Evolutionary conservation across 2,888 invertebrate species (phyloP).

Genomic region (Halictus ligatus): DNA sequence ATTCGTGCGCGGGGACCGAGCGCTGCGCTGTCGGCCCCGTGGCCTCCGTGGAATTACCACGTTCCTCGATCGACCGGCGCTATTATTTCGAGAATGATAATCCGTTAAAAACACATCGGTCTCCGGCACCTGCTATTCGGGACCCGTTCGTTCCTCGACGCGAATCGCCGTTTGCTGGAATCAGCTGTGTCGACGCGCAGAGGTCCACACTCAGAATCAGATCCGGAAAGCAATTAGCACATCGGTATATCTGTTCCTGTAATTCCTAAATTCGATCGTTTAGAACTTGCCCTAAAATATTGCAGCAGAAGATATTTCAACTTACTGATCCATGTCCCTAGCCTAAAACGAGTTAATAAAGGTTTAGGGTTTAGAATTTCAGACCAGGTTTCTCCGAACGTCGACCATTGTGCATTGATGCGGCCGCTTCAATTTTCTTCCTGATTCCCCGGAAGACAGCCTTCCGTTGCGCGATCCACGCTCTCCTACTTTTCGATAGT

Average conservation of each 20-base stretch:
- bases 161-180: background rate
- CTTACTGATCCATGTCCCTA: too few species aligned
- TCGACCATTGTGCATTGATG: background rate
- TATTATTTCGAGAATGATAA: constrained; percentile 52
- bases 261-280: too few species aligned
- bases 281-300: too few species aligned
- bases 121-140: background rate
- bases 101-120: constrained; percentile 37
- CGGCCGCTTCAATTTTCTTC: constrained; percentile 7
- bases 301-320: too few species aligned
- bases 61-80: constrained; percentile 26
- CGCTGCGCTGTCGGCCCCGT: background rate
- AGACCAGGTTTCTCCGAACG: background rate
- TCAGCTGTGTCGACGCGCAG: background rate
- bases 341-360: background rate
- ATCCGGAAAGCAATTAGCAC: too few species aligned
- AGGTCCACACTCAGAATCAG: background rate
- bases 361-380: background rate
- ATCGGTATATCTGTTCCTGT: too few species aligned
- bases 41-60: constrained; percentile 37
- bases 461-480: constrained; percentile 10
- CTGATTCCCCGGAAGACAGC: background rate
- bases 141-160: background rate
- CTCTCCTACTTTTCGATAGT: constrained; percentile 8
- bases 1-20: constrained; percentile 48